These are phyloP conservation scores for Eleutherodactylus coqui DNA, from an alignment of 2,797 vertebrate species.

Conservation along the genomic window DNA sequence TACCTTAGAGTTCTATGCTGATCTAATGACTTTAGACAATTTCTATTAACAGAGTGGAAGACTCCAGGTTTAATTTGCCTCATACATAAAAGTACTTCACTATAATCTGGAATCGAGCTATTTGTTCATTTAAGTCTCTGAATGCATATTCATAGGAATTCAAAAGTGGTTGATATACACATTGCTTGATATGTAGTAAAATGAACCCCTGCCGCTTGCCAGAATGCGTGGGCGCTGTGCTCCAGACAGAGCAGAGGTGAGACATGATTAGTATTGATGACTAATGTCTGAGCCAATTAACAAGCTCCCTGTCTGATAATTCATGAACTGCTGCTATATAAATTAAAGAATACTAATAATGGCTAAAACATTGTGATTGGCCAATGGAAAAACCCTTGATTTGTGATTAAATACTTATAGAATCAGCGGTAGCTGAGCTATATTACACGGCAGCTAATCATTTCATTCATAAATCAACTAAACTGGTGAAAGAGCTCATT, in stretches of 20 bases:
- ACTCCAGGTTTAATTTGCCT: not conserved
- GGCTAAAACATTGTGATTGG: not conserved
- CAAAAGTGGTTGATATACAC: not conserved
- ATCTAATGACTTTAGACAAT: too few relatives aligned
- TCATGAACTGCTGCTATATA: constrained; percentile 5
- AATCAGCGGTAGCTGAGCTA: not conserved
- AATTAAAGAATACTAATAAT: constrained; percentile 3
- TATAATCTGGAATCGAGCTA: not conserved
- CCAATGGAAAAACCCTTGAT: not conserved
- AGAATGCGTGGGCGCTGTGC: constrained; percentile 10
- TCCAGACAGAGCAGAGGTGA: constrained; percentile 37
- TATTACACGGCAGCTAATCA: not conserved
- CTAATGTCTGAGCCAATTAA: constrained; percentile 43
- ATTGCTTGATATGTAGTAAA: not conserved
- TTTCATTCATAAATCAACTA: not conserved
- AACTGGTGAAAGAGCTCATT: not conserved
- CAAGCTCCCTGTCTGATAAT: constrained; percentile 12
- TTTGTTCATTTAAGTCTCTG: not conserved
- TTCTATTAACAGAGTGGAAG: not conserved
- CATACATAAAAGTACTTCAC: not conserved
- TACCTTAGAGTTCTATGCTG: too few relatives aligned
- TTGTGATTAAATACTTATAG: not conserved
- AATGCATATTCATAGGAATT: not conserved
- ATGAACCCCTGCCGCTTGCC: constrained; percentile 18
- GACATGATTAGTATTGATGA: constrained; percentile 40